Evolutionary conservation across 2,797 vertebrate species (phyloP), one percentile per base, ranked within the genome.

Genomic region (Tokudaia muenninki): DNA sequence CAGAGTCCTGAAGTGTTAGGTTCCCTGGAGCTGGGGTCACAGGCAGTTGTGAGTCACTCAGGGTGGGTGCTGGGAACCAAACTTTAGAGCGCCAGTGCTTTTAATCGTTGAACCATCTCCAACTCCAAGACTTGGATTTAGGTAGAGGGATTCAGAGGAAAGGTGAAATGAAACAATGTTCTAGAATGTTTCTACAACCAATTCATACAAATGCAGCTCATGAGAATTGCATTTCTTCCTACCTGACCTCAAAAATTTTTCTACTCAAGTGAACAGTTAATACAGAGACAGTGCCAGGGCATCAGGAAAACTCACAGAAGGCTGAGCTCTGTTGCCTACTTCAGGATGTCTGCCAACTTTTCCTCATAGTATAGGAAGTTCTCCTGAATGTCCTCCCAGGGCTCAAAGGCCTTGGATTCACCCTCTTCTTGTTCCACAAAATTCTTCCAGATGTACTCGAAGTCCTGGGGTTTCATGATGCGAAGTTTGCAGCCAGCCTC

Each of bases 351-450:
- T 0, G 99, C 98, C 97, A 99, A 47, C 98, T 99, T 99, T 61
- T 99, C 99, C 11, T 99, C 99, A 0, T 99, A 99, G 97, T 99
- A 99, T 41, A 98, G 98, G 67, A 99, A 99, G 98, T 99, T 99
- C 63, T 99, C 99, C 98, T 99, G 99, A 98, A 99, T 99, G 99
- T 99, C 99, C 97, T 99, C 99, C 99, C 99, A 99, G 13, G 99
- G 99, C 93, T 98, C 98, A n/a, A 99, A 99, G 59, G 98, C 97
- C 97, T 99, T 98, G 0, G 98, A 98, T 95, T 99, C 98, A 3
- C 98, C 98, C 91, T 98, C 98, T 90, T 98, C 98, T 95, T 98
- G 98, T 96, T 99, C 99, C 97, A 99, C 99, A 97, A 99, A 99
- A 59, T 99, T 99, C 98, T 99, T 99, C 99, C 99, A 99, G 63